Conservation (phyloP, 2,888 invertebrate species). For the Unio pictorum region DNA sequence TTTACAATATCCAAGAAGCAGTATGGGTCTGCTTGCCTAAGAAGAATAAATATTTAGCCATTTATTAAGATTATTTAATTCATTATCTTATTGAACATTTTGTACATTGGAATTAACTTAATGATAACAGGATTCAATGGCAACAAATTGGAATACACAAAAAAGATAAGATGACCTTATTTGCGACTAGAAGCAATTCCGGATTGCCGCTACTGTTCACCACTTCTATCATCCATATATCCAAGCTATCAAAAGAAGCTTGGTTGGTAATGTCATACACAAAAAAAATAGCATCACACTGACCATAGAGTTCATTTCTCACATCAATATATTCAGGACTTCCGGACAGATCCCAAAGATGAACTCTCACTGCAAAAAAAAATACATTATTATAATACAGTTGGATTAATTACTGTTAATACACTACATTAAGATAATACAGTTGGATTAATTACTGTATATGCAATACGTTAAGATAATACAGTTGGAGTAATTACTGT, state of each 20-base stretch:
- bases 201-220: slow-evolving; percentile 45
- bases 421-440: too few species aligned
- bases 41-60: too few species aligned
- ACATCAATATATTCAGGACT: slow-evolving; percentile 67
- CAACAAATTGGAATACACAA: background rate
- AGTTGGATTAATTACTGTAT: too few species aligned
- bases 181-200: slow-evolving; percentile 48
- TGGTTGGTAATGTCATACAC: slow-evolving; percentile 66
- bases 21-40: too few species aligned
- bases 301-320: slow-evolving; percentile 66
- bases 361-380: slow-evolving; percentile 61
- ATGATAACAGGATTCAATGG: too few species aligned
- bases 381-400: background rate
- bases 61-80: too few species aligned
- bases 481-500: too few species aligned
- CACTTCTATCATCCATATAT: slow-evolving; percentile 64
- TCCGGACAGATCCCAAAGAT: slow-evolving; percentile 70
- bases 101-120: too few species aligned
- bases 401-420: too few species aligned
- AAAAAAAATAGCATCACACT: slow-evolving; percentile 67
- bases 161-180: slow-evolving; percentile 41
- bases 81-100: too few species aligned
- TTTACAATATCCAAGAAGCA: too few species aligned
- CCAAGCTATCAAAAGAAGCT: slow-evolving; percentile 63
- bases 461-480: too few species aligned